These are phyloP conservation scores for Pangasius mekongensis DNA, from an alignment of 2,797 vertebrate genomes.

Conservation along the genomic window DNA sequence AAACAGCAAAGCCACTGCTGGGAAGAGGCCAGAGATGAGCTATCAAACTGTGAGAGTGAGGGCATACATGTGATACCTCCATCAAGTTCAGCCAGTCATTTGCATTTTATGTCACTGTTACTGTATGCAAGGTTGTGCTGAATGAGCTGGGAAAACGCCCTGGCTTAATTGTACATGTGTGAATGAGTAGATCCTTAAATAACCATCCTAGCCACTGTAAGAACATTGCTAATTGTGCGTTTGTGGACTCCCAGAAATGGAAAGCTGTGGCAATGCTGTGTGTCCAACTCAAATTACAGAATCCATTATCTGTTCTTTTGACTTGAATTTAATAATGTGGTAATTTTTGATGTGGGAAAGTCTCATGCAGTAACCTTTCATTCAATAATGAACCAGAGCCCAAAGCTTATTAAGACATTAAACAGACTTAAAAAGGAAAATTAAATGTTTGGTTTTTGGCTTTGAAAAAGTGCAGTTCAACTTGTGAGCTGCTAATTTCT, in stretches of 20 bases:
- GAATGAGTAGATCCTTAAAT: neutral
- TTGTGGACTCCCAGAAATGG: neutral
- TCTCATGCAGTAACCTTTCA: neutral
- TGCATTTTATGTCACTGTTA: neutral
- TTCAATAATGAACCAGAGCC: neutral
- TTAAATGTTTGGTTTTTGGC: neutral
- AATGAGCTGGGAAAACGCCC: conserved; percentile 4
- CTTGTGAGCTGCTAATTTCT: neutral
- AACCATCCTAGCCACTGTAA: neutral
- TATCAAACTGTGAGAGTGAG: conserved; percentile 16
- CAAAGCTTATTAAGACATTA: neutral
- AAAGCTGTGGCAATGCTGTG: neutral
- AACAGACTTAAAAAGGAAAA: neutral
- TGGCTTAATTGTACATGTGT: neutral
- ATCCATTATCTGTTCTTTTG: neutral
- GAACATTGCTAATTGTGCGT: neutral
- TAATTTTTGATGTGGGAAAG: neutral
- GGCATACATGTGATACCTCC: neutral
- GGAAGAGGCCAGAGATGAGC: conserved; percentile 17
- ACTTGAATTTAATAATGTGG: neutral
- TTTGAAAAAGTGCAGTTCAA: conserved; percentile 7
- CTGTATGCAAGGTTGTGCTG: neutral
- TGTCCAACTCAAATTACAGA: neutral
- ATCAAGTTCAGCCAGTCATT: neutral
- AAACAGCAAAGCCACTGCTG: conserved; percentile 30